Evolutionary conservation across 2,797 vertebrate genomes (phyloP).

Genomic region (Platalea minor): DNA sequence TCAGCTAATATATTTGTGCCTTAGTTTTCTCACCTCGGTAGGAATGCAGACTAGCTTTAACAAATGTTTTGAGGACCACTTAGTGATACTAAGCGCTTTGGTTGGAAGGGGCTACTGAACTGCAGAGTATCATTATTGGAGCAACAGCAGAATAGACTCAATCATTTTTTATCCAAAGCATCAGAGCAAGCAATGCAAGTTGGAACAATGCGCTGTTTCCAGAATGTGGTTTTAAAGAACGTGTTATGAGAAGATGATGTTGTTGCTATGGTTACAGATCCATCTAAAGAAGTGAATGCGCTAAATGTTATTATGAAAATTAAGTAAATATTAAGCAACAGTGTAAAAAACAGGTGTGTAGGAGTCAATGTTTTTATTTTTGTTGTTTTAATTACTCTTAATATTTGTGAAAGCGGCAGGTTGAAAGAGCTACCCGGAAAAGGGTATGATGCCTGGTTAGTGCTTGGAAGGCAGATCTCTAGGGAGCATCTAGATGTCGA

Average conservation of each 20-base stretch:
- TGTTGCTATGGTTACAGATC: conserved; percentile 50
- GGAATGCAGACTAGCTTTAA: neutral
- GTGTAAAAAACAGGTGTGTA: neutral
- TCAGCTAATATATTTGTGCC: neutral
- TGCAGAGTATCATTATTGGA: neutral
- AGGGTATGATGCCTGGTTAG: neutral
- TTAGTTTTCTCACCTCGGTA: neutral
- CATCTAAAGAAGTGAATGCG: neutral
- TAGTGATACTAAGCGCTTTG: fast-evolving
- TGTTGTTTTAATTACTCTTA: conserved; percentile 9
- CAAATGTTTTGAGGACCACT: neutral
- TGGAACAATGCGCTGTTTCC: neutral
- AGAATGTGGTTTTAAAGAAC: conserved; percentile 29
- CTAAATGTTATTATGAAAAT: neutral
- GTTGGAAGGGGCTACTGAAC: neutral
- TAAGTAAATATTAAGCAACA: conserved; percentile 9
- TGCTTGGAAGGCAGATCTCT: neutral
- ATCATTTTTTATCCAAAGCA: neutral
- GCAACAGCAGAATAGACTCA: neutral
- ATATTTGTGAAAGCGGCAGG: neutral
- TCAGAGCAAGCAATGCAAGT: neutral
- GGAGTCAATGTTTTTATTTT: neutral
- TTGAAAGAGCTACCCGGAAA: neutral
- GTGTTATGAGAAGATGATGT: neutral
- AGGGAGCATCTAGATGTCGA: neutral